Evolutionary conservation across 2,113 vertebrate genomes (phyloP).

Genomic region (Zeus faber): DNA sequence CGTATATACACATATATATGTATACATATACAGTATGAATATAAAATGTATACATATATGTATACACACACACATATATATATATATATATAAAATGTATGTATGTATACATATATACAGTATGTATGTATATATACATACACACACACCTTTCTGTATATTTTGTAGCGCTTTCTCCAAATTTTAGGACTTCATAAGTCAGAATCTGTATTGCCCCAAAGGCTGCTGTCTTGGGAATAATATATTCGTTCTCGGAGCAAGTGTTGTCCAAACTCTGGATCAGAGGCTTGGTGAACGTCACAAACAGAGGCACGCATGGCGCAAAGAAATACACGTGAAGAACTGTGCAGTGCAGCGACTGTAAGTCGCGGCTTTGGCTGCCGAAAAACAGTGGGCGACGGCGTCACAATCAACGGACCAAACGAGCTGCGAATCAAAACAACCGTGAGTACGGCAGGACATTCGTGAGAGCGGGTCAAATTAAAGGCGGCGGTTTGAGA

Average conservation of each 20-base stretch:
- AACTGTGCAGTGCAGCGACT: constrained; percentile 35
- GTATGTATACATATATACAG: no score
- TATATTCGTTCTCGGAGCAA: background rate
- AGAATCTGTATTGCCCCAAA: background rate
- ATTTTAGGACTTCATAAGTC: background rate
- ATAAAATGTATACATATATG: no score
- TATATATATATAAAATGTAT: no score
- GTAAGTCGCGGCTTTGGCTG: constrained; percentile 67
- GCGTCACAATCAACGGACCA: constrained; percentile 60
- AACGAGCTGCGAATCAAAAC: constrained; percentile 40
- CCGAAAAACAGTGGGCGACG: constrained; percentile 41
- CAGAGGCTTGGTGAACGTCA: constrained; percentile 9
- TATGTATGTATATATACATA: no score
- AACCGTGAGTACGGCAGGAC: constrained; percentile 39
- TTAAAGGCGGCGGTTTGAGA: constrained; percentile 30
- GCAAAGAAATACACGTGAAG: constrained; percentile 32
- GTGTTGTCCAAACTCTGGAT: constrained; percentile 26
- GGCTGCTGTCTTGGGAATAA: background rate
- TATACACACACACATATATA: no score
- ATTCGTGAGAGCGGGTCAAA: constrained; percentile 52
- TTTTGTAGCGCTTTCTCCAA: no score
- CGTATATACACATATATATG: no score
- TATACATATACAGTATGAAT: no score
- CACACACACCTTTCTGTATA: no score
- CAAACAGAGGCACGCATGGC: constrained; percentile 41